Conservation (phyloP, 2,113 vertebrate genomes). For the Gasterosteus nipponicus region DNA sequence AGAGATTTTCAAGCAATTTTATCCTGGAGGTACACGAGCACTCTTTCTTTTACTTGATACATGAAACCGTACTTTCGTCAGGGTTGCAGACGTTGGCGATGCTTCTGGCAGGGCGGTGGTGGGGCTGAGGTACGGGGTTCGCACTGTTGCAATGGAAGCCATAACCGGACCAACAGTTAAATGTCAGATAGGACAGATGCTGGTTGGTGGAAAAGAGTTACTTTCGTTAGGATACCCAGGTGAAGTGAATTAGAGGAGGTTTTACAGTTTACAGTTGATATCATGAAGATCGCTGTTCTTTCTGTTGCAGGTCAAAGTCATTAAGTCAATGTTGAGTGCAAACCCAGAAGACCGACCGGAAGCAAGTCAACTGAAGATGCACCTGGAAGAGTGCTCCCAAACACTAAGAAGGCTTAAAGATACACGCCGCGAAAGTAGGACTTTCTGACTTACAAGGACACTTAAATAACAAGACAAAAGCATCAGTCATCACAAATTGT, state of each 20-base stretch:
- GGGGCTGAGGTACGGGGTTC: background rate
- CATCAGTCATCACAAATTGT: background rate
- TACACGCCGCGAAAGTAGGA: background rate
- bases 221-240: background rate
- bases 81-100: background rate
- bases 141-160: background rate
- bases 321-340: constrained; percentile 67
- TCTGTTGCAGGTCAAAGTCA: constrained; percentile 65
- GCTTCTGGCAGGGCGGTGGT: background rate
- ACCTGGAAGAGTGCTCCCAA: constrained; percentile 24
- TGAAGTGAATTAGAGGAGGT: background rate
- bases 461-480: background rate
- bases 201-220: background rate
- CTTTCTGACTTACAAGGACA: constrained; percentile 34
- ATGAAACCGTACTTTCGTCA: background rate
- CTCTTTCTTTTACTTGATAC: background rate
- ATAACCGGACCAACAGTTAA: background rate
- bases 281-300: background rate
- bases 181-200: background rate
- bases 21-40: constrained; percentile 64
- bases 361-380: constrained; percentile 51
- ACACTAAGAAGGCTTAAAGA: constrained; percentile 1
- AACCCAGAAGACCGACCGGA: constrained; percentile 74
- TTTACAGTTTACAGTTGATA: background rate
- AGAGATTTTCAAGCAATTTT: constrained; percentile 54